These are phyloP conservation scores for Phyllotis vaccarum DNA, from an alignment of 2,797 vertebrate species.

Conservation along the genomic window DNA sequence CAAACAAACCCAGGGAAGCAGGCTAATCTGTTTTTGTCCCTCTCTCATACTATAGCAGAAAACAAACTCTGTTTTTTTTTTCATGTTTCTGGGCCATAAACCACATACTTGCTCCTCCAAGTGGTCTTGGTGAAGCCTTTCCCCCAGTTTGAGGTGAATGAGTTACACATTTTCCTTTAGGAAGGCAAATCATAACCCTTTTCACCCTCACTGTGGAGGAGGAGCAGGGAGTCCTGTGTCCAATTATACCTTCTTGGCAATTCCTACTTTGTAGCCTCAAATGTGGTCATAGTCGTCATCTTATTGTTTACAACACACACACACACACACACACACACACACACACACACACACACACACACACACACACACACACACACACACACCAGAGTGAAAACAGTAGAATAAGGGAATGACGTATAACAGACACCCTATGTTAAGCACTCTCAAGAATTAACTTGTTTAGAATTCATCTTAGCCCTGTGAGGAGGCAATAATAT, in stretches of 20 bases:
- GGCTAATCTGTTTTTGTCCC: background rate
- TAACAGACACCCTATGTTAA: background rate
- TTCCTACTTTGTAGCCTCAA: background rate
- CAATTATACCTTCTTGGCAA: background rate
- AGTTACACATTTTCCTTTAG: background rate
- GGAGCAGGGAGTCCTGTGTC: background rate
- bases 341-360: background rate
- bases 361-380: background rate
- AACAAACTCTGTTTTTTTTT: background rate
- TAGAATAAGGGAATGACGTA: background rate
- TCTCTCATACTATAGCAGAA: background rate
- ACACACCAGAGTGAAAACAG: background rate
- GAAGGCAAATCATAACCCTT: background rate
- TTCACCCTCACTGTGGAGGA: background rate
- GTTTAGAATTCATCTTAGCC: background rate
- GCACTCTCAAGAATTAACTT: background rate
- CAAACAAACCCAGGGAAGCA: fast-evolving
- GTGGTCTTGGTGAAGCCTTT: background rate
- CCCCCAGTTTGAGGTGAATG: background rate
- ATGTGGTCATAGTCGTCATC: background rate
- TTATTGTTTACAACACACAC: background rate
- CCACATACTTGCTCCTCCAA: background rate
- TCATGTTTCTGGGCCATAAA: background rate
- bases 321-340: background rate
- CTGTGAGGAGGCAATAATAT: background rate